Evolutionary conservation across 1,140 invertebrate species (phyloP).

Genomic region (Copidosoma floridanum): DNA sequence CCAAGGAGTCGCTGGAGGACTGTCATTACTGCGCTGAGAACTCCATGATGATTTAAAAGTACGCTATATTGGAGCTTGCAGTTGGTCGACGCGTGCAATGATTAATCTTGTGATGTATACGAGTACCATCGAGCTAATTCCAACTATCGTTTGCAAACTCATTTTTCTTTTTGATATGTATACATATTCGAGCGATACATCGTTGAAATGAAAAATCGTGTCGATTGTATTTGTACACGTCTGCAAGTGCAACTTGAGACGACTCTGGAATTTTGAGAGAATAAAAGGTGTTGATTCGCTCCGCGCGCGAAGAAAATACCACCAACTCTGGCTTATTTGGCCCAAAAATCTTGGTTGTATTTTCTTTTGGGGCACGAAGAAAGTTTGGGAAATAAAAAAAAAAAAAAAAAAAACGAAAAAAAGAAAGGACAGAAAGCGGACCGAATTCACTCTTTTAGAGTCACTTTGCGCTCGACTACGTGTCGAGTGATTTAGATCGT

Average conservation of each 20-base stretch:
- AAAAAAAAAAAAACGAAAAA: neutral
- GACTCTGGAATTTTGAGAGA: neutral
- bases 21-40: too few relatives aligned
- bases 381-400: neutral
- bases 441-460: constrained; percentile 9
- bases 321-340: constrained; percentile 14
- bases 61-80: too few relatives aligned
- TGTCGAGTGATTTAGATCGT: constrained; percentile 8
- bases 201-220: too few relatives aligned
- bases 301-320: constrained; percentile 8
- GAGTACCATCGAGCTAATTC: too few relatives aligned
- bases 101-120: too few relatives aligned
- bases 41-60: too few relatives aligned
- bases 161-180: too few relatives aligned
- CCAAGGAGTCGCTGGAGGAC: too few relatives aligned
- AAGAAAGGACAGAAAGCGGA: neutral
- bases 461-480: constrained; percentile 7
- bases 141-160: too few relatives aligned
- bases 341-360: constrained; percentile 14
- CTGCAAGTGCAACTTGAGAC: neutral
- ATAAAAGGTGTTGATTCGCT: neutral
- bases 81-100: too few relatives aligned
- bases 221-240: too few relatives aligned
- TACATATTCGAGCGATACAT: too few relatives aligned
- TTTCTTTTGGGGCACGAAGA: constrained; percentile 10